phyloP scores from a whole-genome alignment of 2,888 invertebrate species.

The Agrypnus murinus region DNA sequence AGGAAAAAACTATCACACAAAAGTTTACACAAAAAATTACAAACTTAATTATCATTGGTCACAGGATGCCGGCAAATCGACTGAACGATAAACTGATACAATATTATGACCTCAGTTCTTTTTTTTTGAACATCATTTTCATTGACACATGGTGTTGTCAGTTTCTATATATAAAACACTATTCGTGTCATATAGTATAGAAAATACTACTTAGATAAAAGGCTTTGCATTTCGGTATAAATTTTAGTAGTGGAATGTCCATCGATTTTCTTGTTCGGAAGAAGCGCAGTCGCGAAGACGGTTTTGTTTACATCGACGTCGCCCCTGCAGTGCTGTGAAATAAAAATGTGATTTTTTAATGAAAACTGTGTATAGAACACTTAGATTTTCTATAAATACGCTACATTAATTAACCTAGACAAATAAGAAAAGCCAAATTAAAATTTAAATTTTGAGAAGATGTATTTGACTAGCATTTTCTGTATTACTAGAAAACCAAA shows the following conservation, averaged over 20 bases:
- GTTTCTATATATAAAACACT: neutral
- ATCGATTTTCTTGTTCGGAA: constrained; percentile 3
- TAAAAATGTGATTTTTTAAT: constrained; percentile 36
- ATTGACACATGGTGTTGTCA: constrained; percentile 4
- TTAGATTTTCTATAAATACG: neutral
- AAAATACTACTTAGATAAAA: neutral
- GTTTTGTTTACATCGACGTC: constrained; percentile 41
- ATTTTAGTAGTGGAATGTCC: constrained; percentile 16
- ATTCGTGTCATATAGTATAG: neutral
- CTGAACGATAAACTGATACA: constrained; percentile 8
- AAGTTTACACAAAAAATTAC: no score
- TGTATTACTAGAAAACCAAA: neutral
- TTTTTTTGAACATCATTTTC: neutral
- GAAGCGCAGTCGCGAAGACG: constrained; percentile 42
- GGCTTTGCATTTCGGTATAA: neutral
- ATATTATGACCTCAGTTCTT: constrained; percentile 12
- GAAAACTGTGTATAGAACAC: neutral
- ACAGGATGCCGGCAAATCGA: constrained; percentile 24
- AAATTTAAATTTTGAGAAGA: neutral
- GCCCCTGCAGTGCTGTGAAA: constrained; percentile 38
- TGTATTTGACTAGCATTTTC: neutral
- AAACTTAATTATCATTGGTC: neutral
- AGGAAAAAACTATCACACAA: no score
- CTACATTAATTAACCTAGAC: neutral
- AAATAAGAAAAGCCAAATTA: neutral